phyloP scores from a whole-genome alignment of 1,140 invertebrate genomes.

The Luehdorfia chinensis region DNA sequence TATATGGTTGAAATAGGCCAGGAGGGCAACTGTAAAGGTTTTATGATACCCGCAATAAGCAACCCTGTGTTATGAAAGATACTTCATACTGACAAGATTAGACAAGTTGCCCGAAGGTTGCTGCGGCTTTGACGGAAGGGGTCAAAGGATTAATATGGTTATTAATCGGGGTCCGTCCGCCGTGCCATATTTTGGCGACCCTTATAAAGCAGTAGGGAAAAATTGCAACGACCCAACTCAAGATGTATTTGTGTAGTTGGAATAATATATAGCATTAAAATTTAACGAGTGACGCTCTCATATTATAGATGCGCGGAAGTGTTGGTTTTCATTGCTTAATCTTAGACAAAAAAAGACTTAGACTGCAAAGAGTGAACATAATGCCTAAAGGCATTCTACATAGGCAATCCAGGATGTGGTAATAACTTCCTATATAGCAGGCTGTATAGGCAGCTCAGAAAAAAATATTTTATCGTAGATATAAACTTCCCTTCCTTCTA shows the following conservation, averaged over 20 bases:
- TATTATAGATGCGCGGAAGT: not conserved
- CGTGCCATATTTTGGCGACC: constrained; percentile 12
- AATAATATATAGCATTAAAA: not conserved
- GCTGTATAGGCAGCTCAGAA: too few relatives aligned
- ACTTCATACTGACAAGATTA: constrained; percentile 5
- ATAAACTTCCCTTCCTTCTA: too few relatives aligned
- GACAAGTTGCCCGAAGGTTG: constrained; percentile 12
- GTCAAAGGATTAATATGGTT: constrained; percentile 16
- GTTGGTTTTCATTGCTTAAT: not conserved
- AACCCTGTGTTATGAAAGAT: not conserved
- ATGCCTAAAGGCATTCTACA: too few relatives aligned
- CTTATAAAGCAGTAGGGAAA: constrained; percentile 7
- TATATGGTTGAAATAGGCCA: too few relatives aligned
- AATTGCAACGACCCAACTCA: constrained; percentile 13
- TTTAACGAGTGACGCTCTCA: not conserved
- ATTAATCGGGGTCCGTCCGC: constrained; percentile 12
- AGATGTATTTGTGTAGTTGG: constrained; percentile 8
- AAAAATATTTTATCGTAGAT: too few relatives aligned
- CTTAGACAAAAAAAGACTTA: too few relatives aligned
- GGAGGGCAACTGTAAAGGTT: too few relatives aligned
- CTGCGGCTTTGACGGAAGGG: constrained; percentile 12
- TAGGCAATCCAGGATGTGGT: too few relatives aligned
- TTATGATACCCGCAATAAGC: too few relatives aligned
- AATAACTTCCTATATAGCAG: too few relatives aligned
- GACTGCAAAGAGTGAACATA: too few relatives aligned